Evolutionary conservation across 2,797 vertebrate genomes (phyloP), one percentile per base, ranked within the genome.

Genomic region (Heteromormyrus szaboi): DNA sequence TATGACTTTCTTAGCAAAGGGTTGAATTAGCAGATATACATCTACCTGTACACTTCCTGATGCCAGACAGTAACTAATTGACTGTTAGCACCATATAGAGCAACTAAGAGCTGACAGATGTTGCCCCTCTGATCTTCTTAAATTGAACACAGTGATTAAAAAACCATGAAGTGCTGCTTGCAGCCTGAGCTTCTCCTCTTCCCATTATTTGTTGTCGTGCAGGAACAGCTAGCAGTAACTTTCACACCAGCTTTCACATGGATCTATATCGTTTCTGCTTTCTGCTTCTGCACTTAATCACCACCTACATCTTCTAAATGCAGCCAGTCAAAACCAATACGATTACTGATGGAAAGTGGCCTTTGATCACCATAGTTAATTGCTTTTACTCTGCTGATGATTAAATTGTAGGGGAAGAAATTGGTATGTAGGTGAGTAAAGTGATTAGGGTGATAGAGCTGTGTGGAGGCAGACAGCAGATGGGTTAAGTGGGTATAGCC

Each of bases 401-500:
- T 17, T 37, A 37, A 86, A 33, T 54, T 37, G 50, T 37, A 56
- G 29, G 19, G 53, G 33, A 56, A 22, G 29, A 86, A 54, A 37
- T 7, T 33, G 85, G 46, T 86, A 62, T 86, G 59, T 62, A 72
- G 62, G 54, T 37, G 46, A 65, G 51, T 53, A 54, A 53, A 86
- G 25, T 48, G 83, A 50, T 33, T 50, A 12, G 48, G 53, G 25
- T 85, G 48, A 22, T 11, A n/a, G 50, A 25, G 86, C 48, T 76
- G 59, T 33, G 72, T 87, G 86, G 87, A 84, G 25, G 72, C 59
- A 83, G 89, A 46, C 48, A 19, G n/a, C 14, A 59, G 46, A 86
- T 25, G 37, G 62, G 85, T 81, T 89, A 62, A 59, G 29, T 44
- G 29, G 51, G 12, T 33, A 12, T 19, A 19, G 29, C 44, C 33